These are phyloP conservation scores for Drosophila melanosoma DNA, from an alignment of 2,888 invertebrate genomes.

Conservation along the genomic window DNA sequence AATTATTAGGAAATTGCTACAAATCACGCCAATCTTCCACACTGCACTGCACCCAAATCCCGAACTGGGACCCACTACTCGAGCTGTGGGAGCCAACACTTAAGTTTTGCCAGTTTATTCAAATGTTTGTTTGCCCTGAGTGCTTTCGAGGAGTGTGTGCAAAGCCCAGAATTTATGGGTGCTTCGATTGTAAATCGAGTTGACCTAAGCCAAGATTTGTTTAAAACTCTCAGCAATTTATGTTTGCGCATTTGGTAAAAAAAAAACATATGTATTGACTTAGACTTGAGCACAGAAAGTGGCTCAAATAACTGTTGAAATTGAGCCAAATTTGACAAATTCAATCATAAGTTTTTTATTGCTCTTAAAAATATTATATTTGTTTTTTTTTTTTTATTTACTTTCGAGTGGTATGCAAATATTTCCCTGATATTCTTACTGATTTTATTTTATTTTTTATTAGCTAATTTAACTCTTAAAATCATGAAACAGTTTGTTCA, in stretches of 20 bases:
- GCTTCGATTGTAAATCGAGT: slow-evolving; percentile 36
- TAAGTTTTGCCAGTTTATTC: slow-evolving; percentile 27
- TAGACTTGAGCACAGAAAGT: neutral
- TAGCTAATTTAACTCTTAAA: neutral
- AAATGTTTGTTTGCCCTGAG: slow-evolving; percentile 40
- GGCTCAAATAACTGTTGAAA: neutral
- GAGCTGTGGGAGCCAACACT: slow-evolving; percentile 2
- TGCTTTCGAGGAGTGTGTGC: slow-evolving; percentile 31
- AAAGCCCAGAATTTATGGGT: slow-evolving; percentile 39
- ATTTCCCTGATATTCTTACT: neutral
- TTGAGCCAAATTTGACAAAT: neutral
- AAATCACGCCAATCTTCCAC: slow-evolving; percentile 70
- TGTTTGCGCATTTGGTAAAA: neutral
- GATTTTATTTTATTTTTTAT: neutral
- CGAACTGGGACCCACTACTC: slow-evolving; percentile 29
- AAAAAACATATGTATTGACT: slow-evolving; percentile 20
- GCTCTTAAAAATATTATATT: neutral
- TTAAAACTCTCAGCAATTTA: slow-evolving; percentile 18
- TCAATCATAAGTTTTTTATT: neutral
- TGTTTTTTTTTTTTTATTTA: neutral
- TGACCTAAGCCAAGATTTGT: slow-evolving; percentile 49
- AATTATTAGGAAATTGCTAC: slow-evolving; percentile 67
- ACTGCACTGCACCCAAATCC: slow-evolving; percentile 57
- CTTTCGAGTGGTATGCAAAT: too few species aligned
- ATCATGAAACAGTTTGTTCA: neutral